These are phyloP conservation scores for Sphinx pinastri DNA, from an alignment of 2,888 invertebrate genomes.

Conservation along the genomic window DNA sequence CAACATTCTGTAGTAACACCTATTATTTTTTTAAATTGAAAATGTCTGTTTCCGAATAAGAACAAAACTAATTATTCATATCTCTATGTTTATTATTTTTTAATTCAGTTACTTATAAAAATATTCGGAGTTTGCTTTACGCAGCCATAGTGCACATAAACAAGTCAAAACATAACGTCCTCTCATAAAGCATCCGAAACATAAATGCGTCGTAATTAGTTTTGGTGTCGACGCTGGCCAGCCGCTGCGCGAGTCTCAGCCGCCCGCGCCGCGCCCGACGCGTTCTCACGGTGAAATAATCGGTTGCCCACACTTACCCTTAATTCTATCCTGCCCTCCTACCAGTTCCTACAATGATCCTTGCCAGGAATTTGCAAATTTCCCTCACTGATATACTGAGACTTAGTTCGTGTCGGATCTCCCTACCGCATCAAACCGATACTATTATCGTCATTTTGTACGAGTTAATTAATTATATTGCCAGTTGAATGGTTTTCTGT, in stretches of 20 bases:
- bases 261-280: conserved; percentile 38
- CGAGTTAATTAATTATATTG: conserved; percentile 9
- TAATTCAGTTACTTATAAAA: too few species aligned
- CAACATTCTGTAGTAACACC: too few species aligned
- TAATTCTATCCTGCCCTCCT: conserved; percentile 68
- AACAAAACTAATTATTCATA: too few species aligned
- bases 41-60: too few species aligned
- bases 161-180: conserved; percentile 1
- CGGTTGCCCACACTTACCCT: conserved; percentile 74
- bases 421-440: not conserved
- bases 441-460: conserved; percentile 14
- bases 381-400: conserved; percentile 39
- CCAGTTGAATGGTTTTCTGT: conserved; percentile 13
- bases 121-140: too few species aligned
- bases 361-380: conserved; percentile 46
- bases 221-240: conserved; percentile 42
- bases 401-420: not conserved
- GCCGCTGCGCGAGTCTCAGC: conserved; percentile 18
- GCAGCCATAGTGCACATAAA: conserved; percentile 1
- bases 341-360: conserved; percentile 56
- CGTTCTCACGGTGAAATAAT: conserved; percentile 81
- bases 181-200: conserved; percentile 5
- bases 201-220: conserved; percentile 28
- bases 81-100: too few species aligned
- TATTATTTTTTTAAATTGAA: too few species aligned